Base-by-base conservation (phyloP, 2,888 invertebrate genomes). In the Lasiommata megera region DNA sequence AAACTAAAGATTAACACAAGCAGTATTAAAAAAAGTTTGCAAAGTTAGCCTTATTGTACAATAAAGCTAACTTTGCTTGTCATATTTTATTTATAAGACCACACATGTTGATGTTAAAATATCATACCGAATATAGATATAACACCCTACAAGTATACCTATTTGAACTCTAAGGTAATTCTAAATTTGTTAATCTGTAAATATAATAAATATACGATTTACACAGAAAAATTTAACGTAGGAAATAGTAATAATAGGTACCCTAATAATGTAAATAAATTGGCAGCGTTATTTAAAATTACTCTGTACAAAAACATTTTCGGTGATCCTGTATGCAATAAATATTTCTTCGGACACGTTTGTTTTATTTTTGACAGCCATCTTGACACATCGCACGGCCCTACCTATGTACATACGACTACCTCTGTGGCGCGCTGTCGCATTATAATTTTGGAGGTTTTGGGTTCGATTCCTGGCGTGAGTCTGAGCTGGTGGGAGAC, bases 291-390 rank as follows among this genome's bases (percentile, higher is more conserved):
- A 84, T 78, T 77, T 76, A 80, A 75, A 79, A 79, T 83, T 67
- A 64, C 61, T 80, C 73, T 88, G 88, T 88, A 88, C 86, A 89
- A 40, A 44, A 80, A 82, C 68, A 72, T 80, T 83, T 88, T 88
- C 82, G 78, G 81, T 87, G 86, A 86, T 87, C 80, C 84, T 79
- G 81, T 88, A 88, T 74, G 88, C 88, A 88, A 88, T 88, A 88
- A 88, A 88, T 77, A 86, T 74, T 88, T 86, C 87, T 84, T 84
- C 84, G 85, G 76, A 74, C 48, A 14, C 58, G 57, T 60, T 63
- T 69, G 38, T 50, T 50, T 14, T 37, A 38, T 48, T 14, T 37
- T 11, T 6, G 7, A 14, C 12, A 14, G 23, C 3, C 23, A 2
- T 23, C 5, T 23, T 23, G 23, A 23, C 2, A 5, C 5, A 23